phyloP scores from a whole-genome alignment of 2,888 invertebrate genomes.

The Dicyrtomina minuta region DNA sequence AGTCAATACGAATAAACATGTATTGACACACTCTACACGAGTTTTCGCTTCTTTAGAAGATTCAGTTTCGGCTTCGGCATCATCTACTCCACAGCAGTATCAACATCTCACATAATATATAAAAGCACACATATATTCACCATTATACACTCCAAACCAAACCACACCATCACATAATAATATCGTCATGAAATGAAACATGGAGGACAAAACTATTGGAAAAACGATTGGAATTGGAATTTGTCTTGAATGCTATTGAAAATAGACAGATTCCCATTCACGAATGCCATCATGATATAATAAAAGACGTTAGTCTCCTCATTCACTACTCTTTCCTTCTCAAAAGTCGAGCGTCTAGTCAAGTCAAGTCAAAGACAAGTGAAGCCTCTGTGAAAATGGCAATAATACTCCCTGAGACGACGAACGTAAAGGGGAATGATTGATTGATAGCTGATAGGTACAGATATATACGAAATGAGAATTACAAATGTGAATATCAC shows the following conservation, averaged over 20 bases:
- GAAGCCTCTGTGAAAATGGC: conserved; percentile 11
- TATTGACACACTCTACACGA: background rate
- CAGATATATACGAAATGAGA: background rate
- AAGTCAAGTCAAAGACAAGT: background rate
- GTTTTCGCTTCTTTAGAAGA: background rate
- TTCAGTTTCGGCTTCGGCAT: conserved; percentile 4
- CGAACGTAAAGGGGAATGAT: conserved; percentile 41
- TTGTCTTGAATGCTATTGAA: conserved; percentile 14
- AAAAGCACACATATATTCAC: too few relatives aligned
- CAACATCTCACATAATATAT: too few relatives aligned
- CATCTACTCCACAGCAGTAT: background rate
- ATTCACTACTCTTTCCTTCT: conserved; percentile 8
- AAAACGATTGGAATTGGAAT: conserved; percentile 2
- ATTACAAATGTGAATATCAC: too few relatives aligned
- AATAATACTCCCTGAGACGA: conserved; percentile 3
- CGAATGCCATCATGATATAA: conserved; percentile 26
- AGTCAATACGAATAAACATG: conserved; percentile 9
- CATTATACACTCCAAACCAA: too few relatives aligned
- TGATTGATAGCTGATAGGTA: conserved; percentile 46
- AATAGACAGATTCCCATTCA: conserved; percentile 20
- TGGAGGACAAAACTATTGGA: background rate
- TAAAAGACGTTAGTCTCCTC: conserved; percentile 24
- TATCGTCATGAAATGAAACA: conserved; percentile 3
- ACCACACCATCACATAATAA: too few relatives aligned
- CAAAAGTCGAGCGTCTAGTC: background rate